These are phyloP conservation scores for Muscicapa adusta DNA, from an alignment of 2,113 vertebrate genomes.

Conservation along the genomic window DNA sequence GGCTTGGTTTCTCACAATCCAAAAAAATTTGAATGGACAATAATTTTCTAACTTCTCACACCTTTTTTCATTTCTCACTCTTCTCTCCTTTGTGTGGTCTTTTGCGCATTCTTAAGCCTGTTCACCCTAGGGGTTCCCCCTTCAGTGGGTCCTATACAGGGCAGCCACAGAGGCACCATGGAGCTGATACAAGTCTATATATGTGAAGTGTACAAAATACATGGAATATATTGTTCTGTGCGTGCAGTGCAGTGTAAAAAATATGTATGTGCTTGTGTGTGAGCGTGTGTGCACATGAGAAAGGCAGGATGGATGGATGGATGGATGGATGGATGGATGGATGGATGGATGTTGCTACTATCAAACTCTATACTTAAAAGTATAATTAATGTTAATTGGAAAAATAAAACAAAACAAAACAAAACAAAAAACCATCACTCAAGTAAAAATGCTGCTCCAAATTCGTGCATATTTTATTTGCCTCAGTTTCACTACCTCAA, in stretches of 20 bases:
- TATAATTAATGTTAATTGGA: not conserved
- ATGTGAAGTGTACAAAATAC: not conserved
- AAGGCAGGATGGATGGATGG: not conserved
- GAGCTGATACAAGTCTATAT: too few relatives aligned
- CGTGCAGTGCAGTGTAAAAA: not conserved
- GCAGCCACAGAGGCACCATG: not conserved
- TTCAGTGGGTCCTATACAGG: not conserved
- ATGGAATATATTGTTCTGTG: not conserved
- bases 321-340: not conserved
- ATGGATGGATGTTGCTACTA: not conserved
- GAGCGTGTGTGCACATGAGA: not conserved
- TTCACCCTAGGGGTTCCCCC: rapidly evolving
- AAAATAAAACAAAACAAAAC: rapidly evolving
- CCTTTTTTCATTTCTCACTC: not conserved
- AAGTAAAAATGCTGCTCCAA: not conserved
- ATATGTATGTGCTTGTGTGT: not conserved
- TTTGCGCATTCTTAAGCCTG: not conserved
- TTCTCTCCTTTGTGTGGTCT: not conserved
- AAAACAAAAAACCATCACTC: not conserved
- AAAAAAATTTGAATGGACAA: not conserved
- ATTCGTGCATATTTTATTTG: not conserved
- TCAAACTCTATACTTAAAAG: not conserved
- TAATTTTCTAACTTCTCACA: not conserved
- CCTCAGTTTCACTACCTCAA: not conserved
- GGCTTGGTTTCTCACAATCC: not conserved